Base-by-base conservation (phyloP, 2,888 invertebrate genomes). In the Caenorhabditis becei region DNA sequence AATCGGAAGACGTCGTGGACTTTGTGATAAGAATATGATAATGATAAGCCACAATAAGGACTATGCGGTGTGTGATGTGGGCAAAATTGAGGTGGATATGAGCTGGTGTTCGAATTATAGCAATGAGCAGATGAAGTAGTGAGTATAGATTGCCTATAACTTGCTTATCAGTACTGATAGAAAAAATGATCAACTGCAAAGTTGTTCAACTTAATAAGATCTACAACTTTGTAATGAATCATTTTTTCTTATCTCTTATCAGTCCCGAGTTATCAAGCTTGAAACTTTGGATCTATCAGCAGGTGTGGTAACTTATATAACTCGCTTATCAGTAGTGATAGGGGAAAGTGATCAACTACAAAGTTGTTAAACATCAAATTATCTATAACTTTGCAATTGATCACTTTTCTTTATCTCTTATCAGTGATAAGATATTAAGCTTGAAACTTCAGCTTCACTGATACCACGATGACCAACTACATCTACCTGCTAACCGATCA, bases 41-140 rank as follows among this genome's bases (percentile, higher is more conserved):
- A 71, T 71, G 71, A 51, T 71, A 0, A 62, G 54, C 32, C 71
- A 71, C 24, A 61, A 56, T 14, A 63, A 71, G n/a, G 62, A 71
- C 18, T 71, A 44, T 16, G 71, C 71, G 26, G 71, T 71, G 0
- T 71, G 62, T 35, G 69, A 69, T 77, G 8, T 69, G 26, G 26
- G 61, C 20, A 24, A 69, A 7, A 49, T 69, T 2, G 77, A 69
- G 14, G 54, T 77, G 44, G 77, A 77, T 41, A 56, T 77, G 59
- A 23, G 54, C 5, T 77, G 77, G 77, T 62, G 61, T 8, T 35
- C 69, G 11, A 77, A 58, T 32, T 77, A 49, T 37, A 62, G 62
- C 14, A 77, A 69, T 54, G 69, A 77, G 54, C 62, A 77, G 49
- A 67, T 67, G 61, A 75, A 59, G 54, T 67, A 62, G 66, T 67